Evolutionary conservation across 1,140 invertebrate genomes (phyloP), one percentile per base, ranked within the genome.

Genomic region (Cryptotermes secundus): DNA sequence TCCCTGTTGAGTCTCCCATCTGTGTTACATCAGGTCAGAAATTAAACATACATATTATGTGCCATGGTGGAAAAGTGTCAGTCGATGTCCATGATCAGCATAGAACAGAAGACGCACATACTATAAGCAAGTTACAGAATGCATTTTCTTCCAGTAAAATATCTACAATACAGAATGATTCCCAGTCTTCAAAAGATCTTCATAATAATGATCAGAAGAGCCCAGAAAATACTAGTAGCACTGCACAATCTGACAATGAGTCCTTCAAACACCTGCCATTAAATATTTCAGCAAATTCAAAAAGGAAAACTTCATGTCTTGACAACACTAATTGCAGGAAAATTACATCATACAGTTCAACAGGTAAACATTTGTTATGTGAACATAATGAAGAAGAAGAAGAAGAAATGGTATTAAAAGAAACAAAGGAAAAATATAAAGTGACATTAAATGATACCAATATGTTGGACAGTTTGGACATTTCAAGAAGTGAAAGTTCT

Each of bases 1-100:
- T 94, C 87, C 92, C 91, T 45, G 85, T 91, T 19, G 86, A 81
- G 24, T 31, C 35, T 22, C 49, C 80, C 19, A 45, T 53, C 26
- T 3, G 10, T 34, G 49, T 85, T 3, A 72, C 38, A 34, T 34
- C 34, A 79, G 49, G 34, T 34, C 38, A 85, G 79, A 81, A 7
- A 65, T 26, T 85, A 24, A 36, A n/a, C 12, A 35, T 85, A 34
- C 34, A 14, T 35, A 14, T 85, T 31, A 59, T 36, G 4, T 45
- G n/a, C 36, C 26, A 19, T 24, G 34, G 38, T n/a, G 84, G 84
- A 26, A 81, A 38, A 53, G 19, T 82, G 12, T 53, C 53, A 26
- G 80, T 85, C 7, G 7, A 34, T 19, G 80, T 65, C 26, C 31
- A 14, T 34, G 14, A 31, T 84, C 16, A 59, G 26, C 19, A 59